phyloP scores from a whole-genome alignment of 1,140 invertebrate species.

The Saxidomus purpurata region DNA sequence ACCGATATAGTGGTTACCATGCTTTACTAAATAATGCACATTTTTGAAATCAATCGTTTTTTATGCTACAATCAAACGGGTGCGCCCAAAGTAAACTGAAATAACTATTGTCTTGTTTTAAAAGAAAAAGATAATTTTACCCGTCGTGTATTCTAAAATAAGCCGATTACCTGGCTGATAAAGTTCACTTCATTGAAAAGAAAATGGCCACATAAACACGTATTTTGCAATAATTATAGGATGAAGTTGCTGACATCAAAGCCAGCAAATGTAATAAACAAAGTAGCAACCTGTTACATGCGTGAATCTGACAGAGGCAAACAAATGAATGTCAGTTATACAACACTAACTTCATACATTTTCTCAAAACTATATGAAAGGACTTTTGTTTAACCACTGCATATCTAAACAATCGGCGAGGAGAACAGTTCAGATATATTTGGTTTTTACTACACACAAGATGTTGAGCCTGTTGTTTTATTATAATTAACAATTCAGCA shows the following conservation, averaged over 20 bases:
- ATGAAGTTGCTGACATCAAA: slow-evolving; percentile 5
- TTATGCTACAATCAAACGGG: no score
- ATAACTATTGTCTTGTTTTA: background rate
- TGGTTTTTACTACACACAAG: no score
- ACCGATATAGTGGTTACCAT: no score
- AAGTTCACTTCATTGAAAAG: background rate
- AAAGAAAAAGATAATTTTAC: background rate
- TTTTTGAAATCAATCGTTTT: no score
- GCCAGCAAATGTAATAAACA: background rate
- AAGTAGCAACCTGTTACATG: slow-evolving; percentile 4
- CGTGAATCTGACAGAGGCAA: background rate
- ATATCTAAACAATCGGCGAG: background rate
- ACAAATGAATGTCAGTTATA: slow-evolving; percentile 13
- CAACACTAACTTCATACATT: background rate
- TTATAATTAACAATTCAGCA: no score
- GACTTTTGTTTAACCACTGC: background rate
- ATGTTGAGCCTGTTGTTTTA: no score
- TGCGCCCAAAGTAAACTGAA: background rate
- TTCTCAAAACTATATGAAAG: background rate
- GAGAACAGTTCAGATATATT: no score
- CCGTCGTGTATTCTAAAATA: background rate
- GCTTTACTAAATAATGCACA: no score
- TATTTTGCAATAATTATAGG: slow-evolving; percentile 3
- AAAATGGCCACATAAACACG: background rate
- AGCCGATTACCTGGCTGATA: background rate